A percentile compares a stretch with the other conserved stretches of the same genome.
Evolutionary conservation across 2,113 vertebrate species (phyloP).

Genomic region (Anas platyrhynchos): DNA sequence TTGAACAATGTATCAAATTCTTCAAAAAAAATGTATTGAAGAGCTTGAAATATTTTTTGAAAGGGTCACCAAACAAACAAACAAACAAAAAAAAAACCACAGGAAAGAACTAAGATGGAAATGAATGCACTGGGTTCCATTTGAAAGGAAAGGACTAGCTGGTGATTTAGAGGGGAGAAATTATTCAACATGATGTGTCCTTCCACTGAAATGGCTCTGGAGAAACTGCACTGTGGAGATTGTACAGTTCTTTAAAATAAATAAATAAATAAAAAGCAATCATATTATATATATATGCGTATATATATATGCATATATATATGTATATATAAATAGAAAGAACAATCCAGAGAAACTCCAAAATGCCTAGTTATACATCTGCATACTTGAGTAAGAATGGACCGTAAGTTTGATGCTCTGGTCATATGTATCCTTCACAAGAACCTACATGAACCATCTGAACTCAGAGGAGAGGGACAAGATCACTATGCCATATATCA

Average conservation of each 20-base stretch:
- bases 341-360: neutral
- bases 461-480: neutral
- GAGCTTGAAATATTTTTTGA: neutral
- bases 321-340: neutral
- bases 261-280: too few relatives aligned
- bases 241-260: neutral
- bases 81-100: neutral
- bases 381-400: neutral
- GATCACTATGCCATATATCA: neutral
- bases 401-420: neutral
- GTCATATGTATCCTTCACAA: neutral
- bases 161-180: neutral
- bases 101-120: neutral
- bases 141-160: neutral
- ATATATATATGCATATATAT: neutral
- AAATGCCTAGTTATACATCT: neutral
- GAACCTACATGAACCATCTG: neutral
- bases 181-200: neutral
- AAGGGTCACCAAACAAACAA: neutral
- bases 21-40: neutral
- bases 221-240: neutral
- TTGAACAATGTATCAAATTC: neutral
- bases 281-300: too few relatives aligned
- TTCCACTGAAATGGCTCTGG: neutral
- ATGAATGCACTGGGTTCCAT: neutral